These are phyloP conservation scores for Watsonalla cultraria DNA, from an alignment of 2,888 invertebrate species.

Conservation along the genomic window DNA sequence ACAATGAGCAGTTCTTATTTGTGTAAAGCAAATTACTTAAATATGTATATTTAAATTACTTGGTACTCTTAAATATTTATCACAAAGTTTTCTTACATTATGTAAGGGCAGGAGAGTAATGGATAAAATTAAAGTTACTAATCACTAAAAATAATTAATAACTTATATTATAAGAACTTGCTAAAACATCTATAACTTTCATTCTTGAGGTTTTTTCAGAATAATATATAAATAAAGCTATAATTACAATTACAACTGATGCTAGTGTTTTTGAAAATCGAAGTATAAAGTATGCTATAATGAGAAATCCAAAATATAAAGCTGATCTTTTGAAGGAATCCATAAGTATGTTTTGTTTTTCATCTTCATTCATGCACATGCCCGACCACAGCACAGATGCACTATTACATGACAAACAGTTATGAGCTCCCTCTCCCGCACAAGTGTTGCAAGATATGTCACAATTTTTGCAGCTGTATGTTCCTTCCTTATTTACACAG, in stretches of 20 bases:
- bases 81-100: too few species aligned
- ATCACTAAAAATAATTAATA: background rate
- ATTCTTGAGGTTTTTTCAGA: conserved; percentile 38
- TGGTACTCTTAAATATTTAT: too few species aligned
- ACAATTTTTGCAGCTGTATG: conserved; percentile 87
- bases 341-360: conserved; percentile 37
- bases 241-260: conserved; percentile 35
- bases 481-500: conserved; percentile 92
- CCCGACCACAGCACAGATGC: conserved; percentile 45
- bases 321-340: conserved; percentile 35
- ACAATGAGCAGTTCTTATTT: too few species aligned
- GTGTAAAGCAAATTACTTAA: too few species aligned
- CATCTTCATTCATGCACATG: conserved; percentile 45
- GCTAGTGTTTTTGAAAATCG: conserved; percentile 36
- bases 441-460: conserved; percentile 91
- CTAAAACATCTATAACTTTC: conserved; percentile 32
- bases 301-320: conserved; percentile 44
- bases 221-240: conserved; percentile 46
- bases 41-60: too few species aligned
- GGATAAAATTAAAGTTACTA: too few species aligned
- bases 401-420: conserved; percentile 87
- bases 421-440: conserved; percentile 89
- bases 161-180: conserved; percentile 9
- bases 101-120: too few species aligned
- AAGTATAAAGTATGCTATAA: conserved; percentile 40